These are phyloP conservation scores for Ryuthela nishihirai DNA, from an alignment of 2,888 invertebrate species.

Conservation along the genomic window DNA sequence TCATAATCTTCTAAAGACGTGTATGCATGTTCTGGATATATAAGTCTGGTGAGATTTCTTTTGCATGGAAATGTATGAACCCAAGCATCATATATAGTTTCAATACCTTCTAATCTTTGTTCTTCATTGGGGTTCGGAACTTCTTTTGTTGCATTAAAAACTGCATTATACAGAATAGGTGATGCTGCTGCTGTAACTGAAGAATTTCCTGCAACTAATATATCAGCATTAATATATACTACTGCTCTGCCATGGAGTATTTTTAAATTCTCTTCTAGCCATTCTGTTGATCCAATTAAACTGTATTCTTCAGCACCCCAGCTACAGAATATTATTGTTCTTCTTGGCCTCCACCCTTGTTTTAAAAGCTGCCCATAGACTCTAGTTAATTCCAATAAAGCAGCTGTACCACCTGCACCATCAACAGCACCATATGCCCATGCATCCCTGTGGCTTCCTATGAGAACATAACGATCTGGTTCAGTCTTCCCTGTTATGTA, in stretches of 20 bases:
- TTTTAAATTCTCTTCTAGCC: constrained; percentile 43
- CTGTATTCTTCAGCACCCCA: constrained; percentile 45
- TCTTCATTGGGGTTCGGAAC: constrained; percentile 37
- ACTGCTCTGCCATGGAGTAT: constrained; percentile 41
- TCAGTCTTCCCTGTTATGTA: constrained; percentile 48
- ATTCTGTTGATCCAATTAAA: constrained; percentile 43
- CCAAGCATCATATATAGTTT: constrained; percentile 42
- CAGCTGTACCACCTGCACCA: constrained; percentile 42
- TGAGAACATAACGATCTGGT: constrained; percentile 45
- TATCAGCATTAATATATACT: constrained; percentile 42
- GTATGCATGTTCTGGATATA: constrained; percentile 25
- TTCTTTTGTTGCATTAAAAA: constrained; percentile 43
- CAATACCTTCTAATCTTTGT: constrained; percentile 22
- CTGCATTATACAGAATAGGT: constrained; percentile 41
- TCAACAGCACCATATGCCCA: constrained; percentile 43
- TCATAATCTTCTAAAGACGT: constrained; percentile 9
- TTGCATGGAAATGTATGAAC: constrained; percentile 32
- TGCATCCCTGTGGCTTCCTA: constrained; percentile 43
- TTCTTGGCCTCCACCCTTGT: constrained; percentile 42
- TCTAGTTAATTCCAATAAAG: constrained; percentile 42
- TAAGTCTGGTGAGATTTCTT: constrained; percentile 36
- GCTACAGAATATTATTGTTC: constrained; percentile 44
- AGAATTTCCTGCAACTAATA: constrained; percentile 40
- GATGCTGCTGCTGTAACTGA: constrained; percentile 41
- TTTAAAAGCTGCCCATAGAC: constrained; percentile 41